These are phyloP conservation scores for Drosophila ustulata DNA, from an alignment of 2,888 invertebrate species.

Conservation along the genomic window DNA sequence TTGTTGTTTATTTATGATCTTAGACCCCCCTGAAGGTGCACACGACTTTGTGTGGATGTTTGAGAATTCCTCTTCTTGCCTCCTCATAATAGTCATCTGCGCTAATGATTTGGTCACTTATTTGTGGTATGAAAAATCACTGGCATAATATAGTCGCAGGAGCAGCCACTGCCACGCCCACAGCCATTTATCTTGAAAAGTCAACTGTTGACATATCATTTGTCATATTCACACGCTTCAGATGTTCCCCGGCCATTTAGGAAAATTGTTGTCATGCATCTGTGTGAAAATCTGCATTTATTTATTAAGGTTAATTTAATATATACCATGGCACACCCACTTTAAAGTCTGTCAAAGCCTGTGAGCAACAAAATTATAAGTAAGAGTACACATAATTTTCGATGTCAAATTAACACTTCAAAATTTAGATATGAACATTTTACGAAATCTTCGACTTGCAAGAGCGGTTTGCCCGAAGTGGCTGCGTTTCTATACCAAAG, in stretches of 20 bases:
- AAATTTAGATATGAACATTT: slow-evolving; percentile 52
- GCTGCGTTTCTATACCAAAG: slow-evolving; percentile 26
- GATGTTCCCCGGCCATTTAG: not conserved
- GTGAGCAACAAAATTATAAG: not conserved
- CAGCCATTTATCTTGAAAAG: slow-evolving; percentile 71
- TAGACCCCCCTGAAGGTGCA: slow-evolving; percentile 14
- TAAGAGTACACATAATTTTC: slow-evolving; percentile 15
- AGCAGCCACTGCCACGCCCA: slow-evolving; percentile 68
- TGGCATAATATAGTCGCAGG: slow-evolving; percentile 41
- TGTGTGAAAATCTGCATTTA: slow-evolving; percentile 37
- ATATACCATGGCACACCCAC: slow-evolving; percentile 1
- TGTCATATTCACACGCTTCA: slow-evolving; percentile 68
- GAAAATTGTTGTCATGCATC: slow-evolving; percentile 10
- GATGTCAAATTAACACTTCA: slow-evolving; percentile 27
- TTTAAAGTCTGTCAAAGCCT: slow-evolving; percentile 36
- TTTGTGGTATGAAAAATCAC: slow-evolving; percentile 68
- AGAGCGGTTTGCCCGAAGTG: not conserved
- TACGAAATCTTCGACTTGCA: slow-evolving; percentile 24
- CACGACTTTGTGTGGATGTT: slow-evolving; percentile 20
- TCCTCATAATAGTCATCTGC: slow-evolving; percentile 69
- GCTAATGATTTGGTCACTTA: slow-evolving; percentile 65
- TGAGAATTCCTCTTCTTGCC: slow-evolving; percentile 37
- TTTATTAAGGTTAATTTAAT: slow-evolving; percentile 31
- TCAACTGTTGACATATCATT: slow-evolving; percentile 70
- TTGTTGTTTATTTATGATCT: slow-evolving; percentile 38